Base-by-base conservation (phyloP, 1,140 invertebrate species). In the Drosophila lacteicornis region DNA sequence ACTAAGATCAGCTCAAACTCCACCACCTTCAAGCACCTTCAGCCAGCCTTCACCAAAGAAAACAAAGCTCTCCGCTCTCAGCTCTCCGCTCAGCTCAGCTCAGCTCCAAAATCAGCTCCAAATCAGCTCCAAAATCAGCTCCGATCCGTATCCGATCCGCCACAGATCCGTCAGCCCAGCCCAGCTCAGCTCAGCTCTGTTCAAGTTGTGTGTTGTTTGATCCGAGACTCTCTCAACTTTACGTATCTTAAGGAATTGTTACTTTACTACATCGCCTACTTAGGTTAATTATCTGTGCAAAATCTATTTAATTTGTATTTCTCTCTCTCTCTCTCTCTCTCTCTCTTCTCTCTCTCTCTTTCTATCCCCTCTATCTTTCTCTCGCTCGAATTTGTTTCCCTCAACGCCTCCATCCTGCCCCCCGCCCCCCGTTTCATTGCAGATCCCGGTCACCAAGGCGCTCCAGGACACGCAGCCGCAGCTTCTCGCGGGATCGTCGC, bases 361-460 rank as follows among this genome's bases (percentile, higher is more conserved):
- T 49, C 25, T 66, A 51, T 45, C 30, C 43, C 46, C 45, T 50
- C 17, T 77, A n/a, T 65, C 13, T 60, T 12, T 49, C 25, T 40
- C 22, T 38, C 27, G 45, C 36, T 57, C 46, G 50, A 75, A 51
- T 46, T 40, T 42, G 51, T 55, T 69, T 43, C 25, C 55, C 38
- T 40, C 40, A 38, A 22, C 69, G 45, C 69, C 40, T 33, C 45
- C 61, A 2, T 22, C 40, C 46, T 5, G 46, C 53, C 47, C 22
- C 22, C 22, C 3, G 22, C 22, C 22, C 22, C 22, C 78, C 66
- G 43, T 90, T 22, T 92, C 69, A 66, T 94, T 94, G 47, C 93
- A 94, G 94, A 90, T 94, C 94, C 33, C 93, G 94, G 49, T 94
- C 94, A 15, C 94, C 94, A 40, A 83, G 94, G 60, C 92, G 94